Evolutionary conservation across 2,113 vertebrate species (phyloP), one percentile per base, ranked within the genome.

Genomic region (Panurus biarmicus): DNA sequence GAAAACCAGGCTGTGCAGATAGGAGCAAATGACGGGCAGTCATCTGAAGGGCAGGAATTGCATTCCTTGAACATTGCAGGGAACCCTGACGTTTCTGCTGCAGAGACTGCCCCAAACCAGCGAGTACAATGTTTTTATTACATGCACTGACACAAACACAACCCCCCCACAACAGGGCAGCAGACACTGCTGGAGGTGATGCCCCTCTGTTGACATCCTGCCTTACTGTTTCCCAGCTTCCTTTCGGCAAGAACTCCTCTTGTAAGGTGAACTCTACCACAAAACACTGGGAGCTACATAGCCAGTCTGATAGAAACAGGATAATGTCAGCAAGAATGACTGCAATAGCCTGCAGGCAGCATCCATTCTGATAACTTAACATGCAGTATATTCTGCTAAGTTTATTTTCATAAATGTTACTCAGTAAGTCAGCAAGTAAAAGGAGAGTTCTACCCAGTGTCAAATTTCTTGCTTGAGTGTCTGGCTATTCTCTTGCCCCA

Each of bases 301-400:
- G 70, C 23, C 73, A 81, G 35, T 85, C 84, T 92, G 84, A 95
- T 40, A 89, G 91, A 86, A 94, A 88, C 62, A 87, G 89, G 83
- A 71, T 96, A 92, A 94, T 93, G 89, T 95, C 94, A 96, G 89
- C 70, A 91, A 78, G 86, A 96, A 81, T 65, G 73, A 95, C 89
- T 93, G 86, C 83, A 91, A 67, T 56, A 80, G 92, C 95, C 92
- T 60, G 85, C 75, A 93, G 96, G 91, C 89, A 96, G 72, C 93
- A 95, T 92, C 77, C 66, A 56, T 69, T 74, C 86, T 92, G 76
- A 53, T 67, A 93, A 91, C 87, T 91, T 89, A 94, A 86, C 82
- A 93, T 45, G 66, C 57, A 89, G 6, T 75, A 14, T 48, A 95
- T 78, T 90, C 75, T 66, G 70, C 75, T 70, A 74, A 95, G 48